Conservation (phyloP, 2,113 vertebrate genomes). For the Pipra filicauda region DNA sequence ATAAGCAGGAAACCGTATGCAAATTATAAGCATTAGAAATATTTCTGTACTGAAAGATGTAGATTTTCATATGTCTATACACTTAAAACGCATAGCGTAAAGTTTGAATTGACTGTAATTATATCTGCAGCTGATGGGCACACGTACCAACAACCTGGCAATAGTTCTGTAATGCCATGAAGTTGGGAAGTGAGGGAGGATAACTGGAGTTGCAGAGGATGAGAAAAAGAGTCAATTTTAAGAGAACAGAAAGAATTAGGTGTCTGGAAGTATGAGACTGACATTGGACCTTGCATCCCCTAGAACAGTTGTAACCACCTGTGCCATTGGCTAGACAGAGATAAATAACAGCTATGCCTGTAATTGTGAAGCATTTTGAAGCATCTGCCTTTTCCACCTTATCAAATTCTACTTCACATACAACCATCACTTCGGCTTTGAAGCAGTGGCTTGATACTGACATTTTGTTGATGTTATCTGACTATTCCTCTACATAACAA, state of each 20-base stretch:
- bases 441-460: too few species aligned
- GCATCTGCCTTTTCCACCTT: too few species aligned
- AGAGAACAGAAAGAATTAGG: background rate
- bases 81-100: background rate
- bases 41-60: background rate
- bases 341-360: background rate
- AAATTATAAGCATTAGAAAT: background rate
- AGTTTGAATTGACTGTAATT: background rate
- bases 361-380: background rate
- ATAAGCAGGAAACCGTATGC: background rate
- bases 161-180: background rate
- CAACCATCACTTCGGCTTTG: too few species aligned
- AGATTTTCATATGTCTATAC: background rate
- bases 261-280: background rate
- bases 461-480: too few species aligned
- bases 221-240: background rate
- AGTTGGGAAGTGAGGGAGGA: background rate
- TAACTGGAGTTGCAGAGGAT: background rate
- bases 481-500: too few species aligned
- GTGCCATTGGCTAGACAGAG: background rate
- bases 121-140: background rate
- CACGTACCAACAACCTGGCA: background rate
- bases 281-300: rapidly evolving
- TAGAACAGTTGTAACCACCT: background rate
- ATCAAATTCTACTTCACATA: too few species aligned